Evolutionary conservation across 2,797 vertebrate genomes (phyloP).

Genomic region (Alcedo atthis): DNA sequence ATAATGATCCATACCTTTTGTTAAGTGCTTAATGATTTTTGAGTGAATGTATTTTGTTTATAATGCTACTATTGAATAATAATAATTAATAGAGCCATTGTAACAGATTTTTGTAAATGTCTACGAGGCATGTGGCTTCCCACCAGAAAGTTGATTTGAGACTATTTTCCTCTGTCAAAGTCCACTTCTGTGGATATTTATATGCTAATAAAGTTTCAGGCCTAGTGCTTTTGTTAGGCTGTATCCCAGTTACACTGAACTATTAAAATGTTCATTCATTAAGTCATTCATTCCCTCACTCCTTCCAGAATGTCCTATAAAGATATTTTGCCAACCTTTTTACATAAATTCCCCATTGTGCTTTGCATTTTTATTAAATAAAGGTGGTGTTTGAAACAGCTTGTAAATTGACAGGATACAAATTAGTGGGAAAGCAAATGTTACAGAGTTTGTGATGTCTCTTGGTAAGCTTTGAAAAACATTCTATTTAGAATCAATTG

Average conservation of each 20-base stretch:
- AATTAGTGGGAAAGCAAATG: conserved; percentile 43
- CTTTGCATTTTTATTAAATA: conserved; percentile 66
- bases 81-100: neutral
- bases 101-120: neutral
- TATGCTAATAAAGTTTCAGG: neutral
- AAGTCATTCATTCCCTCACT: conserved; percentile 22
- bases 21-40: neutral
- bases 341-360: conserved; percentile 56
- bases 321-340: conserved; percentile 45
- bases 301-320: conserved; percentile 29
- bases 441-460: conserved; percentile 35
- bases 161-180: neutral
- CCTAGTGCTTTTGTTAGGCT: neutral
- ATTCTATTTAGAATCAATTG: conserved; percentile 44
- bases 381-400: conserved; percentile 50
- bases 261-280: conserved; percentile 3
- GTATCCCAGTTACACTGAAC: neutral
- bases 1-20: neutral
- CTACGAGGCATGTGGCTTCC: neutral
- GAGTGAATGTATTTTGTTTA: conserved; percentile 10
- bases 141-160: neutral
- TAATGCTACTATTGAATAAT: neutral
- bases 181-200: neutral
- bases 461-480: conserved; percentile 46
- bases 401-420: conserved; percentile 57